phyloP scores from a whole-genome alignment of 2,113 vertebrate genomes.

The Ptychochromis oligacanthus region DNA sequence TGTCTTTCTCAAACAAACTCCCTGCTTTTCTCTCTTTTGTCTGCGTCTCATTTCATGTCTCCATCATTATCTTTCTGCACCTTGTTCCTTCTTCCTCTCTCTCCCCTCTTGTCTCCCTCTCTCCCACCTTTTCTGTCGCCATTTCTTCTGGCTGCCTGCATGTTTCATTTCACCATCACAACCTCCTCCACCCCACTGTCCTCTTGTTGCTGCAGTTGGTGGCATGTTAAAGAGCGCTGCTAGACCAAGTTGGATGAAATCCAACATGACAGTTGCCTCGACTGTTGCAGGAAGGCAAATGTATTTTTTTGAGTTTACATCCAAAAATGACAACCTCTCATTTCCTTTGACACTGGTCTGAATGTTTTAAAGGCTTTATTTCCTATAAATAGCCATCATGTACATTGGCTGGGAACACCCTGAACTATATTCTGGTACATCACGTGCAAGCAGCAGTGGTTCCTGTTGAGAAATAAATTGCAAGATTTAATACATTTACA shows the following conservation, averaged over 20 bases:
- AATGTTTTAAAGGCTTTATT: constrained; percentile 35
- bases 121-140: constrained; percentile 21
- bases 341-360: constrained; percentile 38
- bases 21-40: neutral
- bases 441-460: neutral
- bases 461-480: neutral
- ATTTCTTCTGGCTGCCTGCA: constrained; percentile 26
- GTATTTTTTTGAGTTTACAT: constrained; percentile 50
- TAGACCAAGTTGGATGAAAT: constrained; percentile 45
- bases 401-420: neutral
- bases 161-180: constrained; percentile 28
- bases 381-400: constrained; percentile 31
- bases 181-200: constrained; percentile 17
- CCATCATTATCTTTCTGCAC: constrained; percentile 41
- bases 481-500: neutral
- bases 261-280: constrained; percentile 66
- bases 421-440: neutral
- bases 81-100: constrained; percentile 14
- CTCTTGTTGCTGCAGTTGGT: constrained; percentile 47
- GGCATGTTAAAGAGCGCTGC: constrained; percentile 51
- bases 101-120: neutral
- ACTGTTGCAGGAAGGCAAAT: constrained; percentile 42
- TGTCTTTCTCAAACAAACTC: constrained; percentile 12
- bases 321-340: constrained; percentile 46
- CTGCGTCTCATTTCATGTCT: constrained; percentile 22